Evolutionary conservation across 2,113 vertebrate genomes (phyloP).

Genomic region (Eurystomus gularis): DNA sequence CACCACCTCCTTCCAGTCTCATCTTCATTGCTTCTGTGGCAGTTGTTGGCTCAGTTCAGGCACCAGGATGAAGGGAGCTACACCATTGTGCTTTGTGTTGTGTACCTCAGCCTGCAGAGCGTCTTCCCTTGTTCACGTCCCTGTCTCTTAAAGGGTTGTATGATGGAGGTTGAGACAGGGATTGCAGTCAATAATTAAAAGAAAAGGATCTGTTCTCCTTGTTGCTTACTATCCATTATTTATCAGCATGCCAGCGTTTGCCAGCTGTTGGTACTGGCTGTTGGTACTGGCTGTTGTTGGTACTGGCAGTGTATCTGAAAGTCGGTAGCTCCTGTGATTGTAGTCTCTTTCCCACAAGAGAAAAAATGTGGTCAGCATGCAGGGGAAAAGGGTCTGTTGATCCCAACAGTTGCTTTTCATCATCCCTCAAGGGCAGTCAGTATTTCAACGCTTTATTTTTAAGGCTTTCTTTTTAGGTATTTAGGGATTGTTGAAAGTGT

Average conservation of each 20-base stretch:
- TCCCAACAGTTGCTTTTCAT: not conserved
- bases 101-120: not conserved
- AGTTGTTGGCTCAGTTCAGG: not conserved
- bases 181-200: not conserved
- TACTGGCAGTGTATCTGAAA: not conserved
- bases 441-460: not conserved
- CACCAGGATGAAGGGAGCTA: not conserved
- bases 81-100: accelerated
- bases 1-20: not conserved
- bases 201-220: accelerated
- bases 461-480: not conserved
- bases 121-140: accelerated
- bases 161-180: not conserved
- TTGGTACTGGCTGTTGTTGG: no score
- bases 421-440: not conserved
- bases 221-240: not conserved
- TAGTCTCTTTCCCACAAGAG: not conserved
- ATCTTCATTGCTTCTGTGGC: not conserved
- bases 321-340: not conserved
- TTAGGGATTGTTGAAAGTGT: not conserved
- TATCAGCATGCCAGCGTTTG: not conserved
- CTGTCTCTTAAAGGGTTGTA: not conserved
- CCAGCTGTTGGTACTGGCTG: not conserved
- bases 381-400: not conserved
- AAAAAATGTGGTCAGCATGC: not conserved